Evolutionary conservation across 1,140 invertebrate genomes (phyloP), one percentile per base, ranked within the genome.

Genomic region (Saccostrea echinata): DNA sequence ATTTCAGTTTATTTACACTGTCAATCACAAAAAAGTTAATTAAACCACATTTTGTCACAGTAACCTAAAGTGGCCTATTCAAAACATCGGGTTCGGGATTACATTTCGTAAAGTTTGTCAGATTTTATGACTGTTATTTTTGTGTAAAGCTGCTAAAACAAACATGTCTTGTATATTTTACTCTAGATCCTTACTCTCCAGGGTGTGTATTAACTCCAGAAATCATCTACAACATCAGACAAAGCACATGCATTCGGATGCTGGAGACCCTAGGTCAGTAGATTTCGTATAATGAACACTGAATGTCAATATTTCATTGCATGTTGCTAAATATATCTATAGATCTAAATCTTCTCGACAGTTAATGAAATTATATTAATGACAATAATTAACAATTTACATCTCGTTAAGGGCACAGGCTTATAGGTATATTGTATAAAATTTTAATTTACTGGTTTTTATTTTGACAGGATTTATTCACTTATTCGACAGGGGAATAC

Each of bases 401-500:
- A n/a, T n/a, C n/a, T n/a, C n/a, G n/a, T n/a, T n/a, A n/a, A n/a
- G n/a, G n/a, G n/a, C n/a, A n/a, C n/a, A n/a, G n/a, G n/a, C n/a
- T n/a, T 61, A 61, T n/a, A 61, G 3, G 9, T 57, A 57, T 12
- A 57, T 61, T 61, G 21, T 21, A 21, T 61, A 4, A 61, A 61
- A 61, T 61, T n/a, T 61, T 61, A 61, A 21, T 21, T 21, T 43
- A 43, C 1, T 61, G 55, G 68, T 16, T 24, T 53, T 85, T 90
- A 12, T 35, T 82, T 24, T 89, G 88, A 55, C 88, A 91, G 90
- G 53, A 90, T 90, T 84, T 91, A 89, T 52, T 88, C 88, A n/a
- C 51, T 90, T 13, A 88, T 90, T 52, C 90, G 89, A 86, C 88
- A 91, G 85, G 90, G 88, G 24, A 91, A 84, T 80, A n/a, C 88